Evolutionary conservation across 2,797 vertebrate genomes (phyloP), one percentile per base, ranked within the genome.

Genomic region (Syndactyla subalaris): DNA sequence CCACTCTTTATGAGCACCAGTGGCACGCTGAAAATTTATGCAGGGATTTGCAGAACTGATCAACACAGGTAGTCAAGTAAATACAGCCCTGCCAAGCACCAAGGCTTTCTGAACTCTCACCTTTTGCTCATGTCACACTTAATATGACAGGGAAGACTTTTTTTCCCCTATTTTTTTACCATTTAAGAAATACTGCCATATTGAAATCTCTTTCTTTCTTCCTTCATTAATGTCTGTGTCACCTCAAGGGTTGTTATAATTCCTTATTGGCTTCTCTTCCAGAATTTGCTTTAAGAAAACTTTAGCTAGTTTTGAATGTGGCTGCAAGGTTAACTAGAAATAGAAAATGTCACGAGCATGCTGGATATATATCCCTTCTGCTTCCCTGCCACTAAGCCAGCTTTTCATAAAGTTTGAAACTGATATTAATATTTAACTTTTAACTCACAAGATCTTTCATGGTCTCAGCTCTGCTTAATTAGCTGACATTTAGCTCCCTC

Each of bases 341-440:
- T 43, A 91, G 61, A 80, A 95, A 96, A 96, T 89, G 92, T 93
- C 93, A 94, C 0, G 62, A 89, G 23, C 41, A 55, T 16, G 65
- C 62, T 78, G 70, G 79, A 89, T 91, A 91, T 84, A 94, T 78
- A 96, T 93, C 74, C 18, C 49, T 49, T 65, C 55, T 78, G 66
- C 74, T 63, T 93, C 58, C 66, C 93, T 76, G 87, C 86, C 62
- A 89, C 91, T 92, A 92, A 74, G 83, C 79, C 54, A 66, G 85
- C 87, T 91, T 52, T 70, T 95, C 76, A 45, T 58, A 59, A 95
- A 93, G 97, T 97, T 96, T 84, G 95, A 96, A 93, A 87, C 49
- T n/a, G 75, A 95, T 92, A 92, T 97, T 96, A 93, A 92, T 94
- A 93, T 97, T 97, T 97, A 96, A 93, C 96, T 94, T 94, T 62